A percentile compares a stretch with the other conserved stretches of the same genome.
These are phyloP conservation scores for Campaea margaritaria DNA, from an alignment of 2,888 invertebrate species.

Conservation along the genomic window DNA sequence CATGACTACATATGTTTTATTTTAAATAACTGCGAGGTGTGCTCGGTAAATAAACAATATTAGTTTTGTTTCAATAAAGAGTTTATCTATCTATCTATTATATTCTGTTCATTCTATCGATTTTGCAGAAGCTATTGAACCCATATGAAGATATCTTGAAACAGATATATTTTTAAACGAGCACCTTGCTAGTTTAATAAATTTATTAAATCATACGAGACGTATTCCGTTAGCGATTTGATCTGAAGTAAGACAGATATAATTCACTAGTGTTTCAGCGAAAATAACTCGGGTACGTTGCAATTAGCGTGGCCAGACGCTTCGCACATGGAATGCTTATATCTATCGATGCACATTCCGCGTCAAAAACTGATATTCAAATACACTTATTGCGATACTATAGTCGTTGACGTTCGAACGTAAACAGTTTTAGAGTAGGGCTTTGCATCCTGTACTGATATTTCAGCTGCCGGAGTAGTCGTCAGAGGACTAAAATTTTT, in stretches of 20 bases:
- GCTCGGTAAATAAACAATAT: too few relatives aligned
- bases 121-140: too few relatives aligned
- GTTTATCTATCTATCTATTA: too few relatives aligned
- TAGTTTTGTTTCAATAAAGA: too few relatives aligned
- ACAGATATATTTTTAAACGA: background rate
- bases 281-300: conserved; percentile 48
- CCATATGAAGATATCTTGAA: background rate
- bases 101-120: too few relatives aligned
- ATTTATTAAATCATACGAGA: conserved; percentile 5
- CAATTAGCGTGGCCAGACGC: conserved; percentile 59
- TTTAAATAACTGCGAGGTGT: too few relatives aligned
- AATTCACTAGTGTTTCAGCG: conserved; percentile 46
- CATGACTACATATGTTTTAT: too few relatives aligned
- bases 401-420: too few relatives aligned
- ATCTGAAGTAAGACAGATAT: conserved; percentile 31
- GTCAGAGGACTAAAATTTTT: too few relatives aligned
- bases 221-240: conserved; percentile 11
- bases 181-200: conserved; percentile 1
- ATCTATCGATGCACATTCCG: conserved; percentile 49
- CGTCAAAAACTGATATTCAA: conserved; percentile 5
- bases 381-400: background rate
- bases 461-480: too few relatives aligned
- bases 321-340: conserved; percentile 49
- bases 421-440: too few relatives aligned
- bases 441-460: too few relatives aligned